A percentile compares a stretch with the other conserved stretches of the same genome.
phyloP scores from a whole-genome alignment of 2,797 vertebrate species.

The Epinephelus coioides region DNA sequence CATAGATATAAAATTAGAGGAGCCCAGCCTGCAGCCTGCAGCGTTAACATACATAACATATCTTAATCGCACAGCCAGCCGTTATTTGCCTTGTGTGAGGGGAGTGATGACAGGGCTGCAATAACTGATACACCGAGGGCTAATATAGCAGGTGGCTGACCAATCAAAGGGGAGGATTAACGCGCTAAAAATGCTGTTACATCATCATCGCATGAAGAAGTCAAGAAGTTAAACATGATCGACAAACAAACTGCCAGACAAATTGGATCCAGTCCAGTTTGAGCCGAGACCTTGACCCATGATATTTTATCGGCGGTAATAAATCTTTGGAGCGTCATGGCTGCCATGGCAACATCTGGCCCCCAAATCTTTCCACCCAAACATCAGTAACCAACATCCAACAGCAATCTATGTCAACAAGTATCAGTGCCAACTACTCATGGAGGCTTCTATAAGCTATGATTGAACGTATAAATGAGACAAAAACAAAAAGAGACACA shows the following conservation, averaged over 20 bases:
- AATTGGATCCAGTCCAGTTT: slow-evolving; percentile 1
- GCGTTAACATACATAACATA: not conserved
- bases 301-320: slow-evolving; percentile 8
- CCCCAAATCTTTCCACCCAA: not conserved
- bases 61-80: not conserved
- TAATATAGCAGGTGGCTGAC: not conserved
- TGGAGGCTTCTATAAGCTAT: not conserved
- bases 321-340: not conserved
- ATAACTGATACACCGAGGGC: slow-evolving; percentile 20
- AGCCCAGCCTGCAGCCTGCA: not conserved
- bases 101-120: slow-evolving; percentile 30
- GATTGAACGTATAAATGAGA: not conserved
- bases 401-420: not conserved
- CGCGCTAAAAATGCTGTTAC: not conserved
- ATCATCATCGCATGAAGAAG: slow-evolving; percentile 8
- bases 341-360: slow-evolving; percentile 5
- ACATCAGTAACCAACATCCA: not conserved
- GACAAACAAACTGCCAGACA: slow-evolving; percentile 18
- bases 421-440: not conserved
- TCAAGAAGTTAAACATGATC: not conserved
- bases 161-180: slow-evolving; percentile 13
- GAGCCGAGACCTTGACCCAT: not conserved
- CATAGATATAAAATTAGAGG: not conserved
- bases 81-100: slow-evolving; percentile 12
- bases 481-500: not conserved